Evolutionary conservation across 1,140 invertebrate genomes (phyloP).

Genomic region (Nomia melanderi): DNA sequence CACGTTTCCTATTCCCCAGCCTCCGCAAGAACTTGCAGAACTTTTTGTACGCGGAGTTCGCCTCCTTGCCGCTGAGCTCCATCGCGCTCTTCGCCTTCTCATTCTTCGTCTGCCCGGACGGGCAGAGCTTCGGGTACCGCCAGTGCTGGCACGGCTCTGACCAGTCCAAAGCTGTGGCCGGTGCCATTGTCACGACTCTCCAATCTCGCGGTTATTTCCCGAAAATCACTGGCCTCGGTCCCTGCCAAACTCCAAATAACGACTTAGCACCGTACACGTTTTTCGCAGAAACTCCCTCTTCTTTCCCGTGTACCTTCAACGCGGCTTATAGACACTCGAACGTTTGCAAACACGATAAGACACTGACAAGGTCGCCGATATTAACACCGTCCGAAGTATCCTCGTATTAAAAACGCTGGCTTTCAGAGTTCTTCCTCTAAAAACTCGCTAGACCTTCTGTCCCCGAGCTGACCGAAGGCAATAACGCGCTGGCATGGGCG

Average conservation of each 20-base stretch:
- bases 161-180: conserved; percentile 73
- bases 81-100: conserved; percentile 69
- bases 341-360: too few species aligned
- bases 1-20: conserved; percentile 74
- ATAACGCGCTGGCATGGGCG: not conserved
- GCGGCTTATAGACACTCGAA: too few species aligned
- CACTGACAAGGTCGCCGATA: not conserved
- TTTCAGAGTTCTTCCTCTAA: too few species aligned
- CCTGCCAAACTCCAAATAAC: not conserved
- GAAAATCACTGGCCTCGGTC: too few species aligned
- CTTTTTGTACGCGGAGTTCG: conserved; percentile 75
- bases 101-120: conserved; percentile 53
- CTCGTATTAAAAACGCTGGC: too few species aligned
- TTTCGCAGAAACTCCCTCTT: not conserved
- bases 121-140: conserved; percentile 74
- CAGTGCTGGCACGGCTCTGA: conserved; percentile 76
- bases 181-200: conserved; percentile 70
- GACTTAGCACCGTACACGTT: not conserved
- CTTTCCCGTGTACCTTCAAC: not conserved
- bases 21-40: conserved; percentile 76
- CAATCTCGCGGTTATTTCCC: not conserved
- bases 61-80: conserved; percentile 69
- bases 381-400: not conserved
- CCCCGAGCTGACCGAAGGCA: not conserved
- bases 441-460: too few species aligned